Evolutionary conservation across 1,140 invertebrate genomes (phyloP).

Genomic region (Portunus trituberculatus): DNA sequence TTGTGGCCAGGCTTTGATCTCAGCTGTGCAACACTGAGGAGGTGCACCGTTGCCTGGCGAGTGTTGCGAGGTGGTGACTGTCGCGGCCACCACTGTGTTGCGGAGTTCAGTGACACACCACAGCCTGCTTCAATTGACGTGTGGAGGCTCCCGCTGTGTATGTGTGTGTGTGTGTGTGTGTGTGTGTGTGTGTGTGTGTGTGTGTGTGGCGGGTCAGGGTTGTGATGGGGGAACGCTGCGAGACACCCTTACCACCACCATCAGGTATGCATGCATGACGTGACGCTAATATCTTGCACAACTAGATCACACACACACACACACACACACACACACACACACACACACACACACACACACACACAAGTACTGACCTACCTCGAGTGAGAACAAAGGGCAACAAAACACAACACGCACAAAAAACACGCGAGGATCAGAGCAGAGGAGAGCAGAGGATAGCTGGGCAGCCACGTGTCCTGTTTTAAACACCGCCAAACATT

Average conservation of each 20-base stretch:
- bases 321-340: too few species aligned
- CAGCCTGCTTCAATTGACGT: neutral
- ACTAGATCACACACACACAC: too few species aligned
- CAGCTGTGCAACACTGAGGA: neutral
- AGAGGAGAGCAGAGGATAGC: neutral
- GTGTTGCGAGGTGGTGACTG: neutral
- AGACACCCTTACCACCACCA: neutral
- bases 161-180: conserved; percentile 5
- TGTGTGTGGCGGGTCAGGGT: neutral
- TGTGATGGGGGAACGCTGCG: neutral
- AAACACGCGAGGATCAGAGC: neutral
- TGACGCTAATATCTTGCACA: too few species aligned
- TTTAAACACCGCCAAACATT: neutral
- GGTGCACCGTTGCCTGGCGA: neutral
- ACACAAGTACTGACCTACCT: neutral
- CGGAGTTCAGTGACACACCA: neutral
- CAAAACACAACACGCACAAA: neutral
- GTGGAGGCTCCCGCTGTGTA: neutral
- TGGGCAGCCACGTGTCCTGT: neutral
- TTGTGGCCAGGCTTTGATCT: neutral
- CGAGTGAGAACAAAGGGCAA: neutral
- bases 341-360: too few species aligned
- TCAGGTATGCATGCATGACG: neutral
- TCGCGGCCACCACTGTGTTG: neutral
- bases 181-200: conserved; percentile 11